Conservation (phyloP, 2,888 invertebrate genomes). For the Drosophila kanekoi region DNA sequence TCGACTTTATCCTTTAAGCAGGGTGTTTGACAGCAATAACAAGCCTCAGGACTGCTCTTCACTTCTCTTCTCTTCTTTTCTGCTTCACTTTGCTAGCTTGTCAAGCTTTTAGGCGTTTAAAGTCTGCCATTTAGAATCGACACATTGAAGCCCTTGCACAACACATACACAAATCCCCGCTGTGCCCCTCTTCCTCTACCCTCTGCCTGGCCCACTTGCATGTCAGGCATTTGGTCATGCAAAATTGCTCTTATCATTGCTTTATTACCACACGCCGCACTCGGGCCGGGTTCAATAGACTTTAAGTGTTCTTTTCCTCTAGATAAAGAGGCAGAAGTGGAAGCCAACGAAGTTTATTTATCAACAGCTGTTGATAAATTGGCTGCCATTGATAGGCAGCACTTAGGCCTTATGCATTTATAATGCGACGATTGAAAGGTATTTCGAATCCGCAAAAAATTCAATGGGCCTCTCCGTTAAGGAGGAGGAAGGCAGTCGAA, state of each 20-base stretch:
- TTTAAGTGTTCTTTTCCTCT: slow-evolving; percentile 11
- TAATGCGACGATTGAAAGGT: slow-evolving; percentile 58
- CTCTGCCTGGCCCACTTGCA: slow-evolving; percentile 5
- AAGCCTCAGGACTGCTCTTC: not conserved
- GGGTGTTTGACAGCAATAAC: not conserved
- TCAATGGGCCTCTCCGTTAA: slow-evolving; percentile 2
- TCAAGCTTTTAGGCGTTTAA: slow-evolving; percentile 4
- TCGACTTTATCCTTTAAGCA: not conserved
- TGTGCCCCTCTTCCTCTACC: too few relatives aligned
- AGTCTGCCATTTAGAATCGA: not conserved
- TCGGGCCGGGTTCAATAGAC: slow-evolving; percentile 40
- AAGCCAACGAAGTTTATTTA: slow-evolving; percentile 32
- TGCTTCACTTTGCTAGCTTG: not conserved
- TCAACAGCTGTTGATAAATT: slow-evolving; percentile 27
- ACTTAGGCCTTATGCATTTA: slow-evolving; percentile 70
- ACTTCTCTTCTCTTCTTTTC: too few relatives aligned
- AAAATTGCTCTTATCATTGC: slow-evolving; percentile 52
- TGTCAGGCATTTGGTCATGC: slow-evolving; percentile 42
- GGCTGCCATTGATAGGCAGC: slow-evolving; percentile 50
- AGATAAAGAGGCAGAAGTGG: slow-evolving; percentile 5
- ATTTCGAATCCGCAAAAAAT: slow-evolving; percentile 26
- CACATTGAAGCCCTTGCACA: slow-evolving; percentile 15
- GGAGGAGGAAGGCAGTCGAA: not conserved
- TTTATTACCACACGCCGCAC: slow-evolving; percentile 38
- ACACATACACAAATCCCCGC: not conserved